Evolutionary conservation across 2,797 vertebrate genomes (phyloP), one percentile per base, ranked within the genome.

Genomic region (Phaenicophaeus curvirostris): DNA sequence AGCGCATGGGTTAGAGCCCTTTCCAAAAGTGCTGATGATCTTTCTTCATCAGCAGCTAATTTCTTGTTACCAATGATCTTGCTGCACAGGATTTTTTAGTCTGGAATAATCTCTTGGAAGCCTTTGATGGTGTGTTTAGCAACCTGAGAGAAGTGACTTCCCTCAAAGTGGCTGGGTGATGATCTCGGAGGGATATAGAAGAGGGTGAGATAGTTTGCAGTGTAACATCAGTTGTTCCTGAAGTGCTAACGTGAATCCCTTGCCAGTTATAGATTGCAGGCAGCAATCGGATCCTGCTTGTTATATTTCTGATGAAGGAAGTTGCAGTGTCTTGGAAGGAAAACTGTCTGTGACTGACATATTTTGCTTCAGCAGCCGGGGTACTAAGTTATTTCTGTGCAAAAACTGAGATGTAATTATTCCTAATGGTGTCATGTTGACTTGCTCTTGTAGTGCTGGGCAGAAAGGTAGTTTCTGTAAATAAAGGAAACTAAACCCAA

Each of bases 321-420:
- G 58, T 4, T 71, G 72, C 39, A 46, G 71, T 24, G 54, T 57
- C 74, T 93, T 51, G 69, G 72, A 89, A 79, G 55, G 37, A 71
- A 48, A 94, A 61, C 30, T 80, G 7, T 51, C 84, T 57, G 61
- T 92, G 94, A 82, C 46, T 90, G 95, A 86, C 53, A 50, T 46
- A 65, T 94, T 96, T 92, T 82, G 54, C 86, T 85, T 93, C 69
- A 92, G 87, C 92, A 95, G 93, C 69, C 75, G 93, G 73, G 44
- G 68, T 30, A 72, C 23, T 84, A 63, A 61, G 61, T 37, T 87
- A 63, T 77, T 89, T 91, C 37, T 27, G 89, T 74, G 82, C 89
- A 89, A 79, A 79, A 95, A 16, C 83, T 25, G 89, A 89, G 79
- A 62, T 88, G 88, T 91, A 88, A 93, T 95, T 90, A 83, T 82